A percentile compares a stretch with the other conserved stretches of the same genome.
Conservation (phyloP, 2,113 vertebrate genomes). For the Oenanthe oenanthe region DNA sequence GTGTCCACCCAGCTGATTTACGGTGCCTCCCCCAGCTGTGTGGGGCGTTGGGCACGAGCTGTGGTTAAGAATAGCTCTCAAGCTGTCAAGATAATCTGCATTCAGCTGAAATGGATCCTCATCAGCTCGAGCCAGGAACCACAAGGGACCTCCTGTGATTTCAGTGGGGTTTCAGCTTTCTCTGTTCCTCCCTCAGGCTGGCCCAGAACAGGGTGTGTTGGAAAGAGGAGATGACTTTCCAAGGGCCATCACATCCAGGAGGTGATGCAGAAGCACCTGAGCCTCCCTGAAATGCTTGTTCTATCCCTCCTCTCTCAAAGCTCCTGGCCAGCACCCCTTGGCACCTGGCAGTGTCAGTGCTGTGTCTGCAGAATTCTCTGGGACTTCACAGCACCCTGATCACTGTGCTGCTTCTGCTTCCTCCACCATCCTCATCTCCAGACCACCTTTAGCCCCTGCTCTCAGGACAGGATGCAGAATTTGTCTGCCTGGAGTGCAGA, state of each 20-base stretch:
- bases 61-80: background rate
- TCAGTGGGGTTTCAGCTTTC: slow-evolving; percentile 37
- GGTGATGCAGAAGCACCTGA: background rate
- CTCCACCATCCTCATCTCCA: background rate
- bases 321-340: background rate
- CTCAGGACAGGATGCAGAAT: background rate
- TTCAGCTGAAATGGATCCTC: slow-evolving; percentile 44
- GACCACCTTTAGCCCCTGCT: background rate
- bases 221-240: background rate
- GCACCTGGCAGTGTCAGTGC: background rate
- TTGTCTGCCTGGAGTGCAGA: background rate
- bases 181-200: background rate
- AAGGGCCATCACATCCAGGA: background rate
- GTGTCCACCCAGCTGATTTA: slow-evolving; percentile 43
- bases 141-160: slow-evolving; percentile 37
- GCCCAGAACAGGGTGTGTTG: background rate
- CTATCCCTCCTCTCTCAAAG: background rate
- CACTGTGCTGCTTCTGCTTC: background rate
- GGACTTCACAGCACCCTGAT: background rate
- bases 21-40: background rate
- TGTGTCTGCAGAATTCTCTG: background rate
- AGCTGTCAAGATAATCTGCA: slow-evolving; percentile 48
- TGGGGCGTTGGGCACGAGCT: background rate
- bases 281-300: background rate
- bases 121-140: slow-evolving; percentile 32